Conservation (phyloP, 2,888 invertebrate genomes). For the Emmelina monodactyla region DNA sequence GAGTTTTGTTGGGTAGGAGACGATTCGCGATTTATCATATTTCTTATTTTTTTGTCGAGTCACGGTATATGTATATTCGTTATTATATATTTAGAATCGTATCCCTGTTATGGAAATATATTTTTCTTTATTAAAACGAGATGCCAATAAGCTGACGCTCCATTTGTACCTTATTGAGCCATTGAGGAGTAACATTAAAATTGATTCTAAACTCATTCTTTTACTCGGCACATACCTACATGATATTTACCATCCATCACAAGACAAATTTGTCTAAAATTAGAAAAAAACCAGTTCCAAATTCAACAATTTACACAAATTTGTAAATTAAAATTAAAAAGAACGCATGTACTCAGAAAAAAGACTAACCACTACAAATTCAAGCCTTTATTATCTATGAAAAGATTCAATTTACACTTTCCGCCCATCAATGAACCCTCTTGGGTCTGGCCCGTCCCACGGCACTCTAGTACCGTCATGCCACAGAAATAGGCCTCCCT, state of each 20-base stretch:
- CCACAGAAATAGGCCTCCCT: slow-evolving; percentile 38
- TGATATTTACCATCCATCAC: too few relatives aligned
- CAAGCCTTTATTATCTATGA: too few relatives aligned
- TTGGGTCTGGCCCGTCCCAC: slow-evolving; percentile 49
- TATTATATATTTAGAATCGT: slow-evolving; percentile 46
- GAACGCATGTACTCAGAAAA: too few relatives aligned
- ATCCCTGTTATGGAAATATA: slow-evolving; percentile 52
- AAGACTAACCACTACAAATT: too few relatives aligned
- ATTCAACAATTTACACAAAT: too few relatives aligned
- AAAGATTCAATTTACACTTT: slow-evolving; percentile 9
- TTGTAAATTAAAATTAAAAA: too few relatives aligned
- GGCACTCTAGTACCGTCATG: slow-evolving; percentile 32
- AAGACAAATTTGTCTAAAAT: too few relatives aligned
- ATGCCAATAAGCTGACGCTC: slow-evolving; percentile 50
- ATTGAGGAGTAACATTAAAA: slow-evolving; percentile 47
- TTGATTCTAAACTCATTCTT: slow-evolving; percentile 39
- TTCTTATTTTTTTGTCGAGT: slow-evolving; percentile 30
- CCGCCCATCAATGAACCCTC: slow-evolving; percentile 37
- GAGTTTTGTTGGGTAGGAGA: slow-evolving; percentile 21
- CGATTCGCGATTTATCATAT: slow-evolving; percentile 37
- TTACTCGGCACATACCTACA: too few relatives aligned
- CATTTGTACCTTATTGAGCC: slow-evolving; percentile 55
- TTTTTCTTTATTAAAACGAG: slow-evolving; percentile 57
- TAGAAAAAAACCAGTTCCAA: too few relatives aligned
- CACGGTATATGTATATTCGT: slow-evolving; percentile 44